These are phyloP conservation scores for Drymodes brunneopygia DNA, from an alignment of 2,113 vertebrate species.

Conservation along the genomic window DNA sequence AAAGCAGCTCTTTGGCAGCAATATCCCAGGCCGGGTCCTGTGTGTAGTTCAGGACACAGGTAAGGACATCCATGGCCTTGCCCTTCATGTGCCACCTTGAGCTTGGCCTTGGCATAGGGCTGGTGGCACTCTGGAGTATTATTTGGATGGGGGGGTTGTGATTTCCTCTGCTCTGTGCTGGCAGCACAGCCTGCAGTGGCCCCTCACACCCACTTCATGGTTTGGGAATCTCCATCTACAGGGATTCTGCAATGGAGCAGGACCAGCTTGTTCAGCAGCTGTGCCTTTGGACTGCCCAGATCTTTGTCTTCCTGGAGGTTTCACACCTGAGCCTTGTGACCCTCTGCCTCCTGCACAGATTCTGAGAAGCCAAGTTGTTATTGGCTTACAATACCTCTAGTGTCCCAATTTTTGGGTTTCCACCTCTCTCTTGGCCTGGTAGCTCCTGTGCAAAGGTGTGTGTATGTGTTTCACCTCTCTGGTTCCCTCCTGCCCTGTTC, in stretches of 20 bases:
- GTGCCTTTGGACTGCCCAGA: accelerated
- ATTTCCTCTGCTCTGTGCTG: neutral
- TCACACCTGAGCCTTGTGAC: accelerated
- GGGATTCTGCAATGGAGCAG: neutral
- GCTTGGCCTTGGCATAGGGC: accelerated
- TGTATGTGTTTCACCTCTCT: too few relatives aligned
- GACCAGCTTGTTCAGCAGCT: neutral
- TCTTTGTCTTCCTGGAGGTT: neutral
- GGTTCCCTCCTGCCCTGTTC: neutral
- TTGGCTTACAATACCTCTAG: neutral
- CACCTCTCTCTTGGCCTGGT: neutral
- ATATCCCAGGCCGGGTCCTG: neutral
- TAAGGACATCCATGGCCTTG: neutral
- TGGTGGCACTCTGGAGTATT: neutral
- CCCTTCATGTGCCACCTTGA: neutral
- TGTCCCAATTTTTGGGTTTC: neutral
- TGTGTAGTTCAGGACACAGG: neutral
- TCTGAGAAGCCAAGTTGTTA: neutral
- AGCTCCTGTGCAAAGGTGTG: neutral
- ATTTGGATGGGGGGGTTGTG: neutral
- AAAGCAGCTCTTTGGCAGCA: neutral
- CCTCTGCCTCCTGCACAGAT: neutral
- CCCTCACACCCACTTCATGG: neutral
- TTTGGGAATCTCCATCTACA: accelerated
- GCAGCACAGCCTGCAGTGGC: neutral